Base-by-base conservation (phyloP, 2,888 invertebrate species). In the Clepsis dumicolana region DNA sequence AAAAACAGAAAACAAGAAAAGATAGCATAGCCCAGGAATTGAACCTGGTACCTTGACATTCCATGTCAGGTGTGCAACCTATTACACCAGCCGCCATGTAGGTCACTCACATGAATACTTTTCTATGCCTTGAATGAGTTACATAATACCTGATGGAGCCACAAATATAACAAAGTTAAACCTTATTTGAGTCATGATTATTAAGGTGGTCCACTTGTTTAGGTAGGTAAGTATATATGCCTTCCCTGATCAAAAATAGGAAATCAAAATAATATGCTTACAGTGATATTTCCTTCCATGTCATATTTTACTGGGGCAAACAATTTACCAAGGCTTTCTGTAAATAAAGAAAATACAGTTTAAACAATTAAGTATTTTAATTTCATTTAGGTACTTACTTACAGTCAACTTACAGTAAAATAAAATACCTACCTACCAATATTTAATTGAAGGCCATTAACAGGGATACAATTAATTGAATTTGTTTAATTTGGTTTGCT, bases 221-320 rank as follows among this genome's bases (percentile, higher is more conserved):
- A n/a, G n/a, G n/a, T n/a, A n/a, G n/a, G n/a, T n/a, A n/a, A n/a
- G n/a, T n/a, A n/a, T n/a, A n/a, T n/a, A n/a, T n/a, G 38, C 38
- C n/a, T 38, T 38, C 38, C 38, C 14, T 38, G n/a, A n/a, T 38
- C 5, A 38, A 38, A 38, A 32, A 32, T 10, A 32, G 10, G 3
- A 62, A 65, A n/a, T 2, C 18, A n/a, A 12, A 21, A 21, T 2
- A 41, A 10, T 27, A 38, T 72, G 86, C 94, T 94, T 90, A 96
- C 97, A 83, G 95, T 94, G 74, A 97, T 95, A 86, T 97, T 97
- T 77, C 96, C 96, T 88, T 95, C 95, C 95, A 97, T 96, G 80
- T 97, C 97, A 85, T 94, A 94, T 77, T 95, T 96, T 48, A 97
- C 95, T 27, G 97, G 96, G 54, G 95, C 93, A 86, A 97, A 97